These are phyloP conservation scores for Drosophila mettleri DNA, from an alignment of 2,888 invertebrate species.

Conservation along the genomic window DNA sequence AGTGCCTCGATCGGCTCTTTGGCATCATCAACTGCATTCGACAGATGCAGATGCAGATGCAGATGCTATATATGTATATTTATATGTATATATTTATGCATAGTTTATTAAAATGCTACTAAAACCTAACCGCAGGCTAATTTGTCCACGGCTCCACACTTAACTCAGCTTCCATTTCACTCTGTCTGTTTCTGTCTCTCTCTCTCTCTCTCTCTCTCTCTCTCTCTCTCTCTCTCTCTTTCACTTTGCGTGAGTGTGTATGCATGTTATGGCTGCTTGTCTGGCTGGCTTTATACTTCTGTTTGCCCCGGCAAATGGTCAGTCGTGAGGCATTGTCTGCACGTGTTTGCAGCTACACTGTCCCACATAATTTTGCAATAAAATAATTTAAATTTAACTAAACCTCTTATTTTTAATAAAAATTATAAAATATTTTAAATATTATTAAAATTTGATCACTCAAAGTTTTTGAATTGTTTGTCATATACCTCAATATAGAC, in stretches of 20 bases:
- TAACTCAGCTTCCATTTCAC: background rate
- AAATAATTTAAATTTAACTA: too few species aligned
- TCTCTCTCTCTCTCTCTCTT: background rate
- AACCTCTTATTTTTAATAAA: too few species aligned
- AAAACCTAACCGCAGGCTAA: slow-evolving; percentile 76
- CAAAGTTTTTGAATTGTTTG: too few species aligned
- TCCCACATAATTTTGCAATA: too few species aligned
- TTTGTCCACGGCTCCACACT: slow-evolving; percentile 58
- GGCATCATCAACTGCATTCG: slow-evolving; percentile 50
- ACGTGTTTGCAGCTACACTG: slow-evolving; percentile 51
- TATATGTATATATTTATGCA: slow-evolving; percentile 35
- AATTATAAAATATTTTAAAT: too few species aligned
- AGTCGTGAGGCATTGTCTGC: slow-evolving; percentile 21
- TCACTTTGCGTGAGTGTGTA: slow-evolving; percentile 8
- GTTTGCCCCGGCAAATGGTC: slow-evolving; percentile 22
- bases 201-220: background rate
- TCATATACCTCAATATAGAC: too few species aligned
- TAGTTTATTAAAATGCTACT: slow-evolving; percentile 65
- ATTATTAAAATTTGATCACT: too few species aligned
- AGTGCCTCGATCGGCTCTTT: slow-evolving; percentile 46
- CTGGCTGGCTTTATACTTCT: slow-evolving; percentile 46
- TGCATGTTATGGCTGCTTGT: slow-evolving; percentile 14
- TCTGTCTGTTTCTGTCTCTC: background rate
- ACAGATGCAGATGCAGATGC: slow-evolving; percentile 30
- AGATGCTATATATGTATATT: slow-evolving; percentile 6